Evolutionary conservation across 2,797 vertebrate species (phyloP), one percentile per base, ranked within the genome.

Genomic region (Clarias laeviceps): DNA sequence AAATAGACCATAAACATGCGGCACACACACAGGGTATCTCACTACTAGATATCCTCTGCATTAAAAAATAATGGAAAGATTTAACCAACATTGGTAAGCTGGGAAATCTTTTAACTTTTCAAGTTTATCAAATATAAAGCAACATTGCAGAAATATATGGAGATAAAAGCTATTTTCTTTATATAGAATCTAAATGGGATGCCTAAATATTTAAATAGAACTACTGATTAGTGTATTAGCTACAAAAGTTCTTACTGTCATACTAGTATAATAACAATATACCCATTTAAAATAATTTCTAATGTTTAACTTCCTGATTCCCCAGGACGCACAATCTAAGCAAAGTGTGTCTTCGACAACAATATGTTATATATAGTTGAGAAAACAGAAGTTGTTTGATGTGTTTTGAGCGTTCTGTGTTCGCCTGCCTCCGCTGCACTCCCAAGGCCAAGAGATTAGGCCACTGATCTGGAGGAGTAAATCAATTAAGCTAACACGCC

Each of bases 401-500:
- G 50, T 27, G 24, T 50, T 80, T 65, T 37, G 45, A 64, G 78
- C 78, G 57, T 77, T 80, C 45, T 66, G 45, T 80, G 82, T 80
- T 88, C 84, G 87, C 88, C 88, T 90, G 90, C 86, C 61, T 87
- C 54, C 74, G 78, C 88, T 91, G 85, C 90, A 88, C 88, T 93
- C 90, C 87, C 85, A 90, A 88, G 90, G 92, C 91, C 87, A 74
- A 91, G 89, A 93, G 92, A 94, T 95, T 93, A 94, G 90, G 72
- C n/a, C 89, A 90, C 89, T 92, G 93, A 95, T 95, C 93, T 94
- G 85, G 87, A 91, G 93, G 89, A 94, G 93, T 91, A 91, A 94
- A 95, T 95, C 93, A 95, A 94, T 95, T 94, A 94, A 93, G 91
- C 93, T 92, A 92, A 94, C 90, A 88, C 88, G 89, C 90, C 93